Base-by-base conservation (phyloP, 2,113 vertebrate genomes). In the Festucalex cinctus region DNA sequence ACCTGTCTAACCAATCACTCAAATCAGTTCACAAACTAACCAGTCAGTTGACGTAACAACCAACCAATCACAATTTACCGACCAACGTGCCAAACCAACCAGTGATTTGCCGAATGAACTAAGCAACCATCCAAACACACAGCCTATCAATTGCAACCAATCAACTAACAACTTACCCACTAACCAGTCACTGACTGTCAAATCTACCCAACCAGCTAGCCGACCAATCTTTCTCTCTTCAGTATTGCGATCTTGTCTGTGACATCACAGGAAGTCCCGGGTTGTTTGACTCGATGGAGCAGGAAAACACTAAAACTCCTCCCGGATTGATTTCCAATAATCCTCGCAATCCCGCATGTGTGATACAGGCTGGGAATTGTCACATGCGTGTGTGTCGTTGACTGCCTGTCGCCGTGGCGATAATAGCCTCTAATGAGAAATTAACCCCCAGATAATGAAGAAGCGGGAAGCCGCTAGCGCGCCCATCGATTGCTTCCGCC, bases 251-350 rank as follows among this genome's bases (percentile, higher is more conserved):
- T 46, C 43, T 17, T 17, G 14, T 46, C 43, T 46, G 43, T 32
- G 6, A 57, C 54, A 57, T 32, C 26, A 57, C 26, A 32, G 54
- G 28, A 57, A 57, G 54, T 32, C 13, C 26, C 6, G 6, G 2
- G 14, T 26, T 41, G 10, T 24, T 43, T 41, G 59, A 41, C 37
- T 24, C 37, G 10, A 44, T 43, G 1, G 14, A 9, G 36, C 79
- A 73, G 67, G 61, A 73, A 81, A 75, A 85, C 70, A 82, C 74
- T 77, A 75, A n/a, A n/a, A 88, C 86, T 83, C 83, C 76, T 53
- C 22, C 63, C 1, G 9, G 37, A 88, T 86, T 83, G 84, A 89
- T 89, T 85, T 86, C 83, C 88, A 78, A 87, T 89, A 88, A 88
- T 85, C 79, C 75, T 46, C 78, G 20, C 70, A 71, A n/a, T 53